Percentiles rank a stretch among this genome's conserved stretches.
Evolutionary conservation across 2,888 invertebrate species (phyloP).

Genomic region (Pycnomerus fuliginosus): DNA sequence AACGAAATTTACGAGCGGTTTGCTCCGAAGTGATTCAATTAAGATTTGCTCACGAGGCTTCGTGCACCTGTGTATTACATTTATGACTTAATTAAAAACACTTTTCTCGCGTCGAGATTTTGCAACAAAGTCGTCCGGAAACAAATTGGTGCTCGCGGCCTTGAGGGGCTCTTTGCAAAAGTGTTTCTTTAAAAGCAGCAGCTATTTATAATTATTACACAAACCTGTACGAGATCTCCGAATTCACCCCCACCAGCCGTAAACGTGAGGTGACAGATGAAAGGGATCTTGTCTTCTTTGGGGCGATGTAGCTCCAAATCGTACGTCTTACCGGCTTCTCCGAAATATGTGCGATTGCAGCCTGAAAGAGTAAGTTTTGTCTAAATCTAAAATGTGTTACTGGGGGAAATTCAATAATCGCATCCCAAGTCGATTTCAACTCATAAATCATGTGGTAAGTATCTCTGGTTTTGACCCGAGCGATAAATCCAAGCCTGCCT

Average conservation of each 20-base stretch:
- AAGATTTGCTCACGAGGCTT: conserved; percentile 7
- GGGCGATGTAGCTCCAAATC: conserved; percentile 83
- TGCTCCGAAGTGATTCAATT: conserved; percentile 14
- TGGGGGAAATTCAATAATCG: too few relatives aligned
- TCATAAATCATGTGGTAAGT: conserved; percentile 13
- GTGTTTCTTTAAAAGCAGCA: too few relatives aligned
- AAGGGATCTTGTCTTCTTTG: conserved; percentile 82
- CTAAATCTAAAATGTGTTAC: too few relatives aligned
- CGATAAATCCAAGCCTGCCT: conserved; percentile 7
- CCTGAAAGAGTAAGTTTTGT: conserved; percentile 56
- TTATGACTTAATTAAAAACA: too few relatives aligned
- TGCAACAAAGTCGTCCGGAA: too few relatives aligned
- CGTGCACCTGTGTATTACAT: conserved; percentile 7
- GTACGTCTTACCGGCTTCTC: conserved; percentile 84
- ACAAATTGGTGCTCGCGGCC: too few relatives aligned
- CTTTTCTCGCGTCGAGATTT: conserved; percentile 7
- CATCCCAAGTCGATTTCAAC: too few relatives aligned
- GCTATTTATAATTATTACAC: conserved; percentile 27
- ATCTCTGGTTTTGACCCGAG: conserved; percentile 13
- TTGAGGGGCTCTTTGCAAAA: too few relatives aligned
- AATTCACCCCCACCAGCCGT: conserved; percentile 79
- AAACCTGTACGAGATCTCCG: conserved; percentile 85
- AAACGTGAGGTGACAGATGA: conserved; percentile 84
- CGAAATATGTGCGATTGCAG: conserved; percentile 89
- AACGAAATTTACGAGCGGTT: conserved; percentile 12